A percentile compares a stretch with the other conserved stretches of the same genome.
These are phyloP conservation scores for Aphyosemion australe DNA, from an alignment of 2,113 vertebrate genomes.

Conservation along the genomic window DNA sequence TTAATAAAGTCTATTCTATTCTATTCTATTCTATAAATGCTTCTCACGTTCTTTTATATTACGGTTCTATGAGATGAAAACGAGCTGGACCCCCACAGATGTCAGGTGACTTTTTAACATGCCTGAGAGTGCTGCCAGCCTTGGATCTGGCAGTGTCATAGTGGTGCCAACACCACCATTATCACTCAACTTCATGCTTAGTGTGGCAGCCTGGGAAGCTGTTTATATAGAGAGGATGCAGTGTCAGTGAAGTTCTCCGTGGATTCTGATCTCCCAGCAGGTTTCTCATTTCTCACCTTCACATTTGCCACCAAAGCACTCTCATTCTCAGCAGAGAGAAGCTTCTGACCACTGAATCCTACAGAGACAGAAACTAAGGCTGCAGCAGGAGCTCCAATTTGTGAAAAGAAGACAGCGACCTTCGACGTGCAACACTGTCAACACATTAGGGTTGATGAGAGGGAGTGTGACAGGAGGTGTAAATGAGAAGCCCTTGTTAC, in stretches of 20 bases:
- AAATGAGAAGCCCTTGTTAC: constrained; percentile 42
- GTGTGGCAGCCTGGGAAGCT: constrained; percentile 27
- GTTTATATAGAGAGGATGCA: constrained; percentile 43
- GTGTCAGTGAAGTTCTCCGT: background rate
- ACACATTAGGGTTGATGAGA: constrained; percentile 40
- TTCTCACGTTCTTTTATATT: background rate
- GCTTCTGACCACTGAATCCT: constrained; percentile 11
- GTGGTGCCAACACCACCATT: constrained; percentile 36
- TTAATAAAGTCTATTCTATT: no score
- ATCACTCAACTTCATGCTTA: constrained; percentile 46
- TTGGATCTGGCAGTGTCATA: constrained; percentile 20
- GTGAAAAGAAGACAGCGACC: constrained; percentile 52
- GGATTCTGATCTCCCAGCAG: constrained; percentile 33
- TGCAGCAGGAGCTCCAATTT: constrained; percentile 13
- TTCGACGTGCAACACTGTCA: constrained; percentile 39
- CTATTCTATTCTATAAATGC: no score
- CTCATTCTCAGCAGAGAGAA: background rate
- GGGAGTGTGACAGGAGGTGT: constrained; percentile 47
- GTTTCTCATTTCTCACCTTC: constrained; percentile 45
- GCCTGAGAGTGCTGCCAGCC: constrained; percentile 22
- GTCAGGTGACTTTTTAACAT: constrained; percentile 29
- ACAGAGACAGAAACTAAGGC: constrained; percentile 28
- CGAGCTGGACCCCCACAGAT: background rate
- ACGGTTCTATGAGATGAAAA: background rate
- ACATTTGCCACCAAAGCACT: constrained; percentile 30